phyloP scores from a whole-genome alignment of 1,140 invertebrate species.

The Nephotettix cincticeps region DNA sequence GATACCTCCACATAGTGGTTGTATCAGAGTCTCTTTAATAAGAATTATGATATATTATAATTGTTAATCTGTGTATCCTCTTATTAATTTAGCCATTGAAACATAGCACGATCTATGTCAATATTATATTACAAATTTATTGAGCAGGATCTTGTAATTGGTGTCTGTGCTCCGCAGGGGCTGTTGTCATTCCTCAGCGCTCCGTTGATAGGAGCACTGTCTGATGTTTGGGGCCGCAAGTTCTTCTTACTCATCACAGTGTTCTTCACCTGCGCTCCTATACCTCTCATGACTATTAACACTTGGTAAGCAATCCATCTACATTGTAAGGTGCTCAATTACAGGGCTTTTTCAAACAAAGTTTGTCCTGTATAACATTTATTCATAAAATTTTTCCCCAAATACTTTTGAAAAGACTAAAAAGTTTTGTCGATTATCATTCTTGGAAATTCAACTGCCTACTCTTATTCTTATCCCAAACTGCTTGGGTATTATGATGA shows the following conservation, averaged over 20 bases:
- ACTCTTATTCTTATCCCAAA: too few species aligned
- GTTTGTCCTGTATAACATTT: too few species aligned
- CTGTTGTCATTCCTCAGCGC: constrained; percentile 96
- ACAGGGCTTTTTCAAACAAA: too few species aligned
- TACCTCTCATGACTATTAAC: constrained; percentile 98
- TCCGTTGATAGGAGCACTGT: constrained; percentile 94
- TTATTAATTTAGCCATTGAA: not conserved
- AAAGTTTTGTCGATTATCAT: too few species aligned
- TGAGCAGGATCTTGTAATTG: too few species aligned
- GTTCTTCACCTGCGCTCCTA: constrained; percentile 98
- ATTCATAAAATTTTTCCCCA: too few species aligned
- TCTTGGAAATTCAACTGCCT: too few species aligned
- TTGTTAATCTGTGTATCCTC: not conserved
- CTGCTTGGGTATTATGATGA: too few species aligned
- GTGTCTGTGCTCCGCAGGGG: constrained; percentile 63
- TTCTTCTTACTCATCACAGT: constrained; percentile 98
- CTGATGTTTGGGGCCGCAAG: constrained; percentile 97
- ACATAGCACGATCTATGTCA: not conserved
- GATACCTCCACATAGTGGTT: too few species aligned
- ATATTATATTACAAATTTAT: too few species aligned
- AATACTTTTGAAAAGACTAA: too few species aligned
- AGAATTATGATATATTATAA: not conserved
- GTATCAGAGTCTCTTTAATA: not conserved
- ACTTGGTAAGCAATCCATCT: constrained; percentile 73
- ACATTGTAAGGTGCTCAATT: too few species aligned